These are phyloP conservation scores for Protophormia terraenovae DNA, from an alignment of 2,888 invertebrate species.

Conservation along the genomic window DNA sequence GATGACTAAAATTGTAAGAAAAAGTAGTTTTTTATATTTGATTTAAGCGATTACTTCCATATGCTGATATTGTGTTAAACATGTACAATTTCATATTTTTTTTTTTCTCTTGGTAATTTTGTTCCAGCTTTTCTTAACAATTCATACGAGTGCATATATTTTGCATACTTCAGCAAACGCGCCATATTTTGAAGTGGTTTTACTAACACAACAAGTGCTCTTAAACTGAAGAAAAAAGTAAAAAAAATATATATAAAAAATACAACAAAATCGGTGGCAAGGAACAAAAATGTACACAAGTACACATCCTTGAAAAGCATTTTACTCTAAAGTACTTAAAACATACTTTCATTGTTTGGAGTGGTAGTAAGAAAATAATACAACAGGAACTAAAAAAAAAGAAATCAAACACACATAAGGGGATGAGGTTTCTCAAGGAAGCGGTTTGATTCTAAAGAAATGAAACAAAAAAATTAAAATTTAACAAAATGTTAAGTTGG, in stretches of 20 bases:
- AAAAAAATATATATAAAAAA: too few species aligned
- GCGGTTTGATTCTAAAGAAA: constrained; percentile 25
- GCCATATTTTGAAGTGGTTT: constrained; percentile 80
- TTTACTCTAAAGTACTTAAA: constrained; percentile 71
- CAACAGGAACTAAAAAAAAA: constrained; percentile 23
- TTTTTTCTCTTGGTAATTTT: not conserved
- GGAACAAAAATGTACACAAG: constrained; percentile 68
- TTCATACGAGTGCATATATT: constrained; percentile 70
- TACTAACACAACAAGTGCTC: constrained; percentile 79
- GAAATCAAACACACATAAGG: constrained; percentile 1
- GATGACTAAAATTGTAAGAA: constrained; percentile 31
- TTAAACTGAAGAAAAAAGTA: constrained; percentile 70
- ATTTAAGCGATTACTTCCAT: constrained; percentile 51
- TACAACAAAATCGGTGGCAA: constrained; percentile 21
- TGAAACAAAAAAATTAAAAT: constrained; percentile 7
- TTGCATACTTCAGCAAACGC: constrained; percentile 80
- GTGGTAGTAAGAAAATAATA: constrained; percentile 60
- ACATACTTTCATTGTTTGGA: constrained; percentile 66
- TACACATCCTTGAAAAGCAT: constrained; percentile 80
- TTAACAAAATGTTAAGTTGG: not conserved
- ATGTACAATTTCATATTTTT: constrained; percentile 18
- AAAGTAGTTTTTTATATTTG: constrained; percentile 8
- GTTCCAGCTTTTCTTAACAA: constrained; percentile 30
- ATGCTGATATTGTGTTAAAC: constrained; percentile 47
- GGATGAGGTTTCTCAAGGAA: constrained; percentile 51